Evolutionary conservation across 2,797 vertebrate genomes (phyloP).

Genomic region (Esox lucius): DNA sequence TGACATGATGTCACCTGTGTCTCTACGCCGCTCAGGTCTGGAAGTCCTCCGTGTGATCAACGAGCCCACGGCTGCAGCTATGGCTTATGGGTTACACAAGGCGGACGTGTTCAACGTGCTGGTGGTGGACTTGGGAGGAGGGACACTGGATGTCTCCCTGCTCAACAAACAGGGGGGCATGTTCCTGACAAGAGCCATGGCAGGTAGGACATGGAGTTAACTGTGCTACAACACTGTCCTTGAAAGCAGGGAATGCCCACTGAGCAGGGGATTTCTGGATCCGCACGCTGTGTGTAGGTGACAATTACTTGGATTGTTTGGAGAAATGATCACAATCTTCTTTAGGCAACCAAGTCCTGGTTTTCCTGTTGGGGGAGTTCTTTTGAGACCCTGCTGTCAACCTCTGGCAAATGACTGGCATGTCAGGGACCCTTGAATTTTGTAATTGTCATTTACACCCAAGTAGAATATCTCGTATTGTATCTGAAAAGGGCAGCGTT

Average conservation of each 20-base stretch:
- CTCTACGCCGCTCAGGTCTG: conserved; percentile 75
- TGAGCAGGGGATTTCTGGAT: neutral
- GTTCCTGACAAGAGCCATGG: conserved; percentile 97
- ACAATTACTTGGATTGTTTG: too few species aligned
- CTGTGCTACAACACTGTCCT: too few species aligned
- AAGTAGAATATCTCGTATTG: neutral
- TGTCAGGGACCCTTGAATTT: neutral
- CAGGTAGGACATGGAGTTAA: conserved; percentile 76
- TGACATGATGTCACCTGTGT: neutral
- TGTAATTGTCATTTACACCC: neutral
- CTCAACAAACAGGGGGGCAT: conserved; percentile 97
- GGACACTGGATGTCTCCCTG: conserved; percentile 94
- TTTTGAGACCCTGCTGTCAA: too few species aligned
- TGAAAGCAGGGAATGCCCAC: too few species aligned
- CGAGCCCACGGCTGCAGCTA: conserved; percentile 95
- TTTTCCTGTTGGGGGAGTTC: too few species aligned
- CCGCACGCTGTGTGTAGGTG: too few species aligned
- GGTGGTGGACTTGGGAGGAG: conserved; percentile 96
- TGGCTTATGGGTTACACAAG: conserved; percentile 98
- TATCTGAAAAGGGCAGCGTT: neutral
- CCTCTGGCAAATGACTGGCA: too few species aligned
- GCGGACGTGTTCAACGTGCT: conserved; percentile 91
- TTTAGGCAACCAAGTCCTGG: too few species aligned
- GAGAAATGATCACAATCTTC: too few species aligned
- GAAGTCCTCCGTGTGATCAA: conserved; percentile 91